Evolutionary conservation across 2,888 invertebrate genomes (phyloP).

Genomic region (Tortrix viridana): DNA sequence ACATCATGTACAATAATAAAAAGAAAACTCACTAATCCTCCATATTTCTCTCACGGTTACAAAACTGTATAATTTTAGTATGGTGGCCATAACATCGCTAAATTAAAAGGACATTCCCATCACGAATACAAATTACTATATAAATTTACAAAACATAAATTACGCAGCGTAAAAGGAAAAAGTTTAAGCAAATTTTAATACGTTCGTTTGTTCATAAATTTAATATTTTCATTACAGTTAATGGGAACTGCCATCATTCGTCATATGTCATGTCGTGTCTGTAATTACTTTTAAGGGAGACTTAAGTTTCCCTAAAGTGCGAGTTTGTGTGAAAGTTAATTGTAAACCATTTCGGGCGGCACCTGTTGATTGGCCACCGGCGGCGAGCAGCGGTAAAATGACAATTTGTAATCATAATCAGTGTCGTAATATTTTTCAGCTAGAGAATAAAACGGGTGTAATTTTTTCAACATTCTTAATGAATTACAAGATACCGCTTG

Average conservation of each 20-base stretch:
- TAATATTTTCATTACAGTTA: constrained; percentile 29
- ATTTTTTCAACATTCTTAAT: not conserved
- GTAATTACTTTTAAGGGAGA: constrained; percentile 34
- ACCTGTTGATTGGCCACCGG: constrained; percentile 35
- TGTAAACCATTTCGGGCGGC: constrained; percentile 25
- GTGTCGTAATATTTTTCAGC: constrained; percentile 10
- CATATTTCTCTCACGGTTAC: constrained; percentile 49
- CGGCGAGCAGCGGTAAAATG: constrained; percentile 15
- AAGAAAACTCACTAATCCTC: constrained; percentile 41
- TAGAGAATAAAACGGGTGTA: not conserved
- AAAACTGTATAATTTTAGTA: constrained; percentile 35
- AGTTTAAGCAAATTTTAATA: constrained; percentile 26
- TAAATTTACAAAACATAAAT: constrained; percentile 22
- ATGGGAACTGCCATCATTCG: constrained; percentile 31
- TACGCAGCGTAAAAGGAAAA: constrained; percentile 15
- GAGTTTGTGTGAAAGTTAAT: constrained; percentile 26
- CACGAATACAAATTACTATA: not conserved
- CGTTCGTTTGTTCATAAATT: constrained; percentile 28
- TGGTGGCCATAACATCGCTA: constrained; percentile 42
- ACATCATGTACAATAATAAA: not conserved
- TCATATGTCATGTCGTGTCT: constrained; percentile 23
- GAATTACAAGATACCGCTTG: too few relatives aligned
- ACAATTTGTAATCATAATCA: constrained; percentile 23
- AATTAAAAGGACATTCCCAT: constrained; percentile 40
- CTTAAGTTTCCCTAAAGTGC: constrained; percentile 30